These are phyloP conservation scores for Ceraclea dissimilis DNA, from an alignment of 2,888 invertebrate species.

Conservation along the genomic window DNA sequence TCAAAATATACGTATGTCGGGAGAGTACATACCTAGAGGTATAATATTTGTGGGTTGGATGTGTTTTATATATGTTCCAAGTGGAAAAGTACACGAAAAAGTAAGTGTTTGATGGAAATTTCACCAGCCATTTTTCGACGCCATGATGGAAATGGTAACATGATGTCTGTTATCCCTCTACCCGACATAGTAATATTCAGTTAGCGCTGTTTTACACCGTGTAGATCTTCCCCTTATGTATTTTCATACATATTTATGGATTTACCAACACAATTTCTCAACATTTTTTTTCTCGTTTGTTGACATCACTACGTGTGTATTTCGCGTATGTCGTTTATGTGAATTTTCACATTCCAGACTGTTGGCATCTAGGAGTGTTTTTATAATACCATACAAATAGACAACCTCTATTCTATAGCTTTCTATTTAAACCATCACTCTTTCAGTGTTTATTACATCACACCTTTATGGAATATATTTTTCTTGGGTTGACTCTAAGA, in stretches of 20 bases:
- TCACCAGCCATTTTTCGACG: neutral
- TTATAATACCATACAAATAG: no score
- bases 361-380: no score
- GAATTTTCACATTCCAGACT: no score
- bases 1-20: no score
- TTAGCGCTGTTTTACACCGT: neutral
- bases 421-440: no score
- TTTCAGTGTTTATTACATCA: no score
- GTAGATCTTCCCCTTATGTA: neutral
- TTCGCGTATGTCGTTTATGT: no score
- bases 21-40: neutral
- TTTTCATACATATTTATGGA: slow-evolving; percentile 2
- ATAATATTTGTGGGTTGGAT: neutral
- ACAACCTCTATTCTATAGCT: no score
- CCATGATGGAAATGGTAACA: neutral
- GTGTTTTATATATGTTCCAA: neutral
- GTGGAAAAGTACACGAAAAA: neutral
- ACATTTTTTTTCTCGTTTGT: neutral
- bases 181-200: neutral
- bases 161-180: neutral
- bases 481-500: no score
- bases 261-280: neutral
- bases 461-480: no score
- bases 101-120: neutral
- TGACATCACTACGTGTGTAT: no score